These are phyloP conservation scores for Acanthisitta chloris DNA, from an alignment of 2,113 vertebrate species.

Conservation along the genomic window DNA sequence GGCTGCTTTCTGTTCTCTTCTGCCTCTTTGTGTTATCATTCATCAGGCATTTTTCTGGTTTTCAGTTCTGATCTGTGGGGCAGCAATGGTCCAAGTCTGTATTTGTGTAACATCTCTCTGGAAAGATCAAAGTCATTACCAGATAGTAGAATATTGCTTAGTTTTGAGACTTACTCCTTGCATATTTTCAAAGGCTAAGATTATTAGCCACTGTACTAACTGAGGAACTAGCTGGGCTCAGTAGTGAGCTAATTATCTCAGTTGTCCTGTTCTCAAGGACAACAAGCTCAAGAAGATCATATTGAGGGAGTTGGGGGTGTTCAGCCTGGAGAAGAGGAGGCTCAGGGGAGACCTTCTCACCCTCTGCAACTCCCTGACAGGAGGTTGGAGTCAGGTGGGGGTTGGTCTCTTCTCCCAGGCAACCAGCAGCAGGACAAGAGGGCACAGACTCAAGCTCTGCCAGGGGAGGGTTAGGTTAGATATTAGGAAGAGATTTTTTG, in stretches of 20 bases:
- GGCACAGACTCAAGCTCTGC: too few relatives aligned
- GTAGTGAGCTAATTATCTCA: background rate
- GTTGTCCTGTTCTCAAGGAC: background rate
- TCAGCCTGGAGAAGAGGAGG: too few relatives aligned
- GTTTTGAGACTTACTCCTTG: background rate
- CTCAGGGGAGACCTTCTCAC: too few relatives aligned
- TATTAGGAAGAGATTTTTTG: too few relatives aligned
- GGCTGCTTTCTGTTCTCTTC: background rate
- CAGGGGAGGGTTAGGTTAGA: too few relatives aligned
- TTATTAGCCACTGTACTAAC: background rate
- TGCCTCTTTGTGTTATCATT: background rate
- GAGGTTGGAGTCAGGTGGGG: too few relatives aligned
- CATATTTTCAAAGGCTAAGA: background rate
- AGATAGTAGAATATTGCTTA: background rate
- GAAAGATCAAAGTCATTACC: background rate
- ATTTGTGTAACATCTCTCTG: background rate
- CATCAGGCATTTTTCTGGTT: background rate
- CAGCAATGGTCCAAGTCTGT: accelerated
- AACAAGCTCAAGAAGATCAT: background rate
- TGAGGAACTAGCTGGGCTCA: background rate
- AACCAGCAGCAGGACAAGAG: too few relatives aligned
- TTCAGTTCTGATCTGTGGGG: background rate
- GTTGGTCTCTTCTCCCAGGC: too few relatives aligned
- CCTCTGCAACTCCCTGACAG: too few relatives aligned
- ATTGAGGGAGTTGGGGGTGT: too few relatives aligned